Conservation (phyloP, 2,113 vertebrate species). For the Clarias magur region DNA sequence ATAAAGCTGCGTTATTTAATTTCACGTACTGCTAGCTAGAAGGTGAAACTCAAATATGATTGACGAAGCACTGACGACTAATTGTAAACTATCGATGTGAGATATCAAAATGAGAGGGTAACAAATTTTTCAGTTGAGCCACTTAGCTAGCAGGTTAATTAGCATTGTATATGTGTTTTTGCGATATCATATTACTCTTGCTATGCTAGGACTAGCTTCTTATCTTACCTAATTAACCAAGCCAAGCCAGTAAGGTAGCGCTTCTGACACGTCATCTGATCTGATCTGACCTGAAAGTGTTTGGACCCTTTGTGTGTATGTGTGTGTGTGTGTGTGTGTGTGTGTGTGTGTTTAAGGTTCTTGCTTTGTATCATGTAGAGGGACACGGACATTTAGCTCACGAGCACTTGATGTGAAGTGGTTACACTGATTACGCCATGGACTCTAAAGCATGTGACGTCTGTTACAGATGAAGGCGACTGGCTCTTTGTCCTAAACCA, state of each 20-base stretch:
- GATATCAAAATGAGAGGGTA: not conserved
- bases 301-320: no score
- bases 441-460: no score
- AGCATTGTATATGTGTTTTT: not conserved
- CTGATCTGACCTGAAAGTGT: no score
- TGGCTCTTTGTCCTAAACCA: no score
- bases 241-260: not conserved
- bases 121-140: not conserved
- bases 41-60: not conserved
- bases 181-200: not conserved
- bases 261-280: not conserved
- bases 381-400: not conserved
- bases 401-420: not conserved
- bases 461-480: no score
- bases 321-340: no score
- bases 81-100: not conserved
- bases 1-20: not conserved
- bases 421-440: not conserved
- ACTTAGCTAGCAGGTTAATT: not conserved
- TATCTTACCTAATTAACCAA: not conserved
- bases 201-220: not conserved
- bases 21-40: not conserved
- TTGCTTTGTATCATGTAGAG: not conserved
- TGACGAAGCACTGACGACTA: not conserved
- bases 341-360: not conserved